Percentiles rank a stretch among this genome's conserved stretches.
phyloP scores from a whole-genome alignment of 2,888 invertebrate genomes.

The Ormyrus thymus region DNA sequence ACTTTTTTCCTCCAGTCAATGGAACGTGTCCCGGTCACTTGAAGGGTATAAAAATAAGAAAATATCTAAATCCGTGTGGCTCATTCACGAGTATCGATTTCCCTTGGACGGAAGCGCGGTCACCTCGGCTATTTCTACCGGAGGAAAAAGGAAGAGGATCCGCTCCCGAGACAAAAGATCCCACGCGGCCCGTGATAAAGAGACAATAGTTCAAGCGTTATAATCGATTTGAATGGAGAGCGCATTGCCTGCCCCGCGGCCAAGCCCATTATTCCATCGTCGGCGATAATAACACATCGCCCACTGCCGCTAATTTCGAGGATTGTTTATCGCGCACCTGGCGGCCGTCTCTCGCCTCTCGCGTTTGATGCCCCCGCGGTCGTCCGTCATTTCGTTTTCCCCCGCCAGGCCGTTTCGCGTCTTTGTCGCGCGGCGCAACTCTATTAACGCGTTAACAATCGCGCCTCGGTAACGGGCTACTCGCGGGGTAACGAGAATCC shows the following conservation, averaged over 20 bases:
- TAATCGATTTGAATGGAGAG: constrained; percentile 41
- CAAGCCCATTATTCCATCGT: background rate
- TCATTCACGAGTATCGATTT: too few relatives aligned
- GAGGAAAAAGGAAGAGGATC: background rate
- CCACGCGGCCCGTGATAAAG: constrained; percentile 23
- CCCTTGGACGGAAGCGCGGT: too few relatives aligned
- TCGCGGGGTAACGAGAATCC: constrained; percentile 41
- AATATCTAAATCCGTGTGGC: too few relatives aligned
- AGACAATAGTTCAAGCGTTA: constrained; percentile 30
- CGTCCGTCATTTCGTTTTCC: too few relatives aligned
- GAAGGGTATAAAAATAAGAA: background rate
- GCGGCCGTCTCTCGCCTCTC: background rate
- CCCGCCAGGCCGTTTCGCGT: too few relatives aligned
- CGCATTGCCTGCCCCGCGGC: background rate
- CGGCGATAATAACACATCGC: background rate
- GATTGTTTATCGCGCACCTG: too few relatives aligned
- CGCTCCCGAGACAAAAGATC: background rate
- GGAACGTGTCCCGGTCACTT: background rate
- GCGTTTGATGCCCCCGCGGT: background rate
- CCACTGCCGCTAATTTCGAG: background rate
- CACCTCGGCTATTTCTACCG: too few relatives aligned
- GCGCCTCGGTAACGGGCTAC: constrained; percentile 22
- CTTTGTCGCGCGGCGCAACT: constrained; percentile 47
- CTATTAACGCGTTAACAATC: constrained; percentile 61
- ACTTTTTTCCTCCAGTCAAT: too few relatives aligned